Conservation (phyloP, 2,888 invertebrate species). For the Coenonympha glycerion region DNA sequence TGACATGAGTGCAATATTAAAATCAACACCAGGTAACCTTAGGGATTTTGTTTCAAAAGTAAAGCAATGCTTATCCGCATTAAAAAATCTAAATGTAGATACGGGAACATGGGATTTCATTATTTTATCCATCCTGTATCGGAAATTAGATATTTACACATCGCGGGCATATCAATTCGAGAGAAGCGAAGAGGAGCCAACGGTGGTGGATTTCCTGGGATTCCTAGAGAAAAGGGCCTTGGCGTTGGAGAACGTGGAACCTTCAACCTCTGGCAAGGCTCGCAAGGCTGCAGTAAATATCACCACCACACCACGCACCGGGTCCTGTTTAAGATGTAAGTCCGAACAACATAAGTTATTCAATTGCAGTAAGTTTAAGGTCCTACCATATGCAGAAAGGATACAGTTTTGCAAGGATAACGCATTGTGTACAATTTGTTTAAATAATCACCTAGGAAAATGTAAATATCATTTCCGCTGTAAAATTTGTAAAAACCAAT, state of each 20-base stretch:
- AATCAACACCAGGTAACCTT: background rate
- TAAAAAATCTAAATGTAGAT: background rate
- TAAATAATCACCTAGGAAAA: background rate
- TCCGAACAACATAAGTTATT: background rate
- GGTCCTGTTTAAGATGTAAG: background rate
- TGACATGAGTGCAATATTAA: background rate
- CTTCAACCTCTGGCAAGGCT: background rate
- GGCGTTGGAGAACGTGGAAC: background rate
- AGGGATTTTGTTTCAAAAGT: background rate
- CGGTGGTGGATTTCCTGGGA: background rate
- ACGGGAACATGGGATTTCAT: background rate
- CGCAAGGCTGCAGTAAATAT: background rate
- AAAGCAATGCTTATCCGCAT: background rate
- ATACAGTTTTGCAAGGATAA: background rate
- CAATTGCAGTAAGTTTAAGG: background rate
- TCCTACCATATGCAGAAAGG: background rate
- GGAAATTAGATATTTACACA: background rate
- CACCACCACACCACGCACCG: background rate
- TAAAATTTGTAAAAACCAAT: background rate
- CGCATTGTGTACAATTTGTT: background rate
- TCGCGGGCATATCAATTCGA: background rate
- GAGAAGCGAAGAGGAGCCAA: background rate
- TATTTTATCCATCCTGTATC: background rate
- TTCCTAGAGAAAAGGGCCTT: background rate
- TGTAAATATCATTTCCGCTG: background rate